A percentile compares a stretch with the other conserved stretches of the same genome.
These are phyloP conservation scores for Sitta europaea DNA, from an alignment of 2,113 vertebrate species.

Conservation along the genomic window DNA sequence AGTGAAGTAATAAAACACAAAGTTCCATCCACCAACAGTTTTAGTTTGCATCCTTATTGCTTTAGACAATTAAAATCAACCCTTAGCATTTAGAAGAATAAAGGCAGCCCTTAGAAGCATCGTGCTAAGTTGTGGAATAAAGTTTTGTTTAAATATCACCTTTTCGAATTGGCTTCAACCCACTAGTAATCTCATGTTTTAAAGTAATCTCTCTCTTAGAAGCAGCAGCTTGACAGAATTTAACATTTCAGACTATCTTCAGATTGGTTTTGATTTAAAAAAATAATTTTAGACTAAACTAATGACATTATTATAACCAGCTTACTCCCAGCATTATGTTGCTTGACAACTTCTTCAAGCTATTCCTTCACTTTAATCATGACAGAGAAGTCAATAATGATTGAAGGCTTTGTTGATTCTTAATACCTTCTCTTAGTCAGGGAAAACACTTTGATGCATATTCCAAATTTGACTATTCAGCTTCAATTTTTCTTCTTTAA, in stretches of 20 bases:
- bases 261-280: slow-evolving; percentile 43
- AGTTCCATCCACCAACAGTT: slow-evolving; percentile 62
- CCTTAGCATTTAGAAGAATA: neutral
- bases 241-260: slow-evolving; percentile 58
- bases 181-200: slow-evolving; percentile 57
- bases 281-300: slow-evolving; percentile 49
- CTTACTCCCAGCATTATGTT: slow-evolving; percentile 12
- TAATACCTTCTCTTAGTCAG: neutral
- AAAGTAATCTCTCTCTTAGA: slow-evolving; percentile 36
- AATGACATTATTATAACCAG: slow-evolving; percentile 24
- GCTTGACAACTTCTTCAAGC: slow-evolving; percentile 44
- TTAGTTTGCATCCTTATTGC: slow-evolving; percentile 50
- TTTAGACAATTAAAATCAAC: slow-evolving; percentile 61
- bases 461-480: neutral
- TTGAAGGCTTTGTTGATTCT: slow-evolving; percentile 30
- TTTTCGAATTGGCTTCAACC: slow-evolving; percentile 38
- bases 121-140: neutral
- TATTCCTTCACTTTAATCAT: slow-evolving; percentile 10
- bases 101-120: neutral
- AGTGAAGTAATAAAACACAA: slow-evolving; percentile 46
- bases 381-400: slow-evolving; percentile 37
- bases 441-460: neutral
- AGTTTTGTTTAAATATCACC: slow-evolving; percentile 16
- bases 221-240: slow-evolving; percentile 34
- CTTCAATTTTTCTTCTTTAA: neutral